Evolutionary conservation across 2,888 invertebrate genomes (phyloP), one percentile per base, ranked within the genome.

Genomic region (Mesoligia furuncula): DNA sequence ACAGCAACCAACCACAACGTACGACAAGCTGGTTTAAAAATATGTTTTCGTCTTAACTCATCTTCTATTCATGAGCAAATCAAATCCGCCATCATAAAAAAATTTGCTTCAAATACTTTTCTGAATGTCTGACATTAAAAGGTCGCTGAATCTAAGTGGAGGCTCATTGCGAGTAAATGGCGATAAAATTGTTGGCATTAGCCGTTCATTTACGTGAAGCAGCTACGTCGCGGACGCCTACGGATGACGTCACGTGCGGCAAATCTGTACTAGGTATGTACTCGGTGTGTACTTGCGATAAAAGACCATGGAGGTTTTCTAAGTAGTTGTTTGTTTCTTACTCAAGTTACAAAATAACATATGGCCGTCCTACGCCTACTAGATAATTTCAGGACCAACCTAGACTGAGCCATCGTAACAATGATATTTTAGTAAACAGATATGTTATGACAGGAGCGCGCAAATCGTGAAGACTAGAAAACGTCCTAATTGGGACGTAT

Each of bases 131-230:
- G 65, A 62, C 73, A 78, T 75, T 78, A 69, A 78, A 74, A 81
- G 72, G 79, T 77, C 66, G 45, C 71, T 76, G 74, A 70, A 77
- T 78, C 57, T 78, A 79, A 86, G 80, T 76, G 73, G 72, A 64
- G 80, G 73, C 67, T 82, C 84, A 84, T 84, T 79, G 74, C 54
- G 71, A 79, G 68, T 75, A 80, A 85, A 88, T 83, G 83, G 70
- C 73, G 71, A 79, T 72, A 79, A 85, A 88, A 88, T 81, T 75
- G 81, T 81, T 83, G 77, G 75, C 85, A 86, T 88, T 86, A 86
- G 71, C 59, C 77, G 64, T 80, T 79, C 77, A 79, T 85, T 83
- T 85, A 87, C 80, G 75, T 73, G 78, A 77, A 65, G 67, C 71
- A 66, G 64, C 51, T 51, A 80, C 85, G 83, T 87, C 89, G 84